phyloP scores from a whole-genome alignment of 2,888 invertebrate genomes.

The Abrostola tripartita region DNA sequence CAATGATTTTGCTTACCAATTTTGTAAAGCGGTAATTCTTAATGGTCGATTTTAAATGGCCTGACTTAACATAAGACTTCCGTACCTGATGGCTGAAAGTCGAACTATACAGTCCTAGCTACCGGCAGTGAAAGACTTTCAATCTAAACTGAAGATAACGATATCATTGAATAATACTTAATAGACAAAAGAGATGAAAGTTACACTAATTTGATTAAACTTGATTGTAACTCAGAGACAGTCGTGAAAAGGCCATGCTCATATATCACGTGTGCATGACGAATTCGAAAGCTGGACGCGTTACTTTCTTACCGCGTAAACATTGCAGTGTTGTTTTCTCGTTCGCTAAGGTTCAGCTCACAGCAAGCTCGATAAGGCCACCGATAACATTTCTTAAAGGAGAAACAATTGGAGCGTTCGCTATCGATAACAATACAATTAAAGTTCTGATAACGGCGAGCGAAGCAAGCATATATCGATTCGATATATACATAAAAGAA shows the following conservation, averaged over 20 bases:
- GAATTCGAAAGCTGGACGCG: background rate
- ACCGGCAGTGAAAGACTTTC: too few relatives aligned
- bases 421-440: slow-evolving; percentile 41
- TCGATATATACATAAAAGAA: slow-evolving; percentile 10
- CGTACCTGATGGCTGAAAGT: too few relatives aligned
- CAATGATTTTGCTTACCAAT: background rate
- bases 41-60: too few relatives aligned
- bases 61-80: too few relatives aligned
- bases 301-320: background rate
- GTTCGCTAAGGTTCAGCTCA: background rate
- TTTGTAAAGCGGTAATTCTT: too few relatives aligned
- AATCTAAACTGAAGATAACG: too few relatives aligned
- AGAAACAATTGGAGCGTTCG: slow-evolving; percentile 42
- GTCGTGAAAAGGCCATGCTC: background rate
- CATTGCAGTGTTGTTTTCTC: background rate
- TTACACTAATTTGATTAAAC: background rate
- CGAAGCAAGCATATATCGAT: slow-evolving; percentile 24
- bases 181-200: too few relatives aligned
- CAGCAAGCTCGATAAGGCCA: slow-evolving; percentile 1
- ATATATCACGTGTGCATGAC: slow-evolving; percentile 1
- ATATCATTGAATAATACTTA: too few relatives aligned
- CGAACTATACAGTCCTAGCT: too few relatives aligned
- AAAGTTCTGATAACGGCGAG: slow-evolving; percentile 41
- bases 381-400: slow-evolving; percentile 29
- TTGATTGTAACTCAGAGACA: background rate